Conservation (phyloP, 2,888 invertebrate genomes). For the Volucella inanis region DNA sequence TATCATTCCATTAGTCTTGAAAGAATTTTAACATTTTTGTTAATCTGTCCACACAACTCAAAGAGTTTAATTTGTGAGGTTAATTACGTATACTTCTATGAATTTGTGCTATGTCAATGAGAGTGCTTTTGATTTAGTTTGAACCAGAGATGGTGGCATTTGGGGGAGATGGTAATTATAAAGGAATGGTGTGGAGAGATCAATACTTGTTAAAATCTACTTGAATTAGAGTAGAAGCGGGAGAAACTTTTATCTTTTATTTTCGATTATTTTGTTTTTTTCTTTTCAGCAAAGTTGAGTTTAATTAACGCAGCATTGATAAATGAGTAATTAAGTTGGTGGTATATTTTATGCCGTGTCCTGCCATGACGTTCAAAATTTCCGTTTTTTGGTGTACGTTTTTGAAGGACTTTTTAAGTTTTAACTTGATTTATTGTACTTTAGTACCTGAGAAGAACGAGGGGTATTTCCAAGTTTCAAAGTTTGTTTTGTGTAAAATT, state of each 20-base stretch:
- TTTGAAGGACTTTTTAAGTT: background rate
- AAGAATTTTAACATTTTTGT: background rate
- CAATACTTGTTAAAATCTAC: conserved; percentile 30
- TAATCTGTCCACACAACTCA: conserved; percentile 14
- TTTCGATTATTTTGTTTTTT: too few species aligned
- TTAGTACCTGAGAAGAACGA: background rate
- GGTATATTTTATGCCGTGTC: conserved; percentile 1
- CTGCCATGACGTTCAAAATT: background rate
- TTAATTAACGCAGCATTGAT: conserved; percentile 42
- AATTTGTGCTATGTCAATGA: conserved; percentile 39
- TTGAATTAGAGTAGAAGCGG: background rate
- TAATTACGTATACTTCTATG: conserved; percentile 43
- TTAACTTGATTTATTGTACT: background rate
- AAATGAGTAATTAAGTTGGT: conserved; percentile 32
- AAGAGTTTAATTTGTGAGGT: conserved; percentile 15
- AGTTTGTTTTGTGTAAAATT: background rate
- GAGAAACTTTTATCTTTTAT: conserved; percentile 2
- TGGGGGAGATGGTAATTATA: conserved; percentile 11
- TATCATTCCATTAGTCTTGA: too few species aligned
- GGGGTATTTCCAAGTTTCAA: conserved; percentile 1
- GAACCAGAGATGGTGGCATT: background rate
- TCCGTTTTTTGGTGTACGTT: background rate
- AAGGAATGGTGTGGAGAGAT: background rate
- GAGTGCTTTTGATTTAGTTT: conserved; percentile 36
- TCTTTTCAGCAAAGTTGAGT: conserved; percentile 17